phyloP scores from a whole-genome alignment of 2,888 invertebrate genomes.

The Pterostichus niger region DNA sequence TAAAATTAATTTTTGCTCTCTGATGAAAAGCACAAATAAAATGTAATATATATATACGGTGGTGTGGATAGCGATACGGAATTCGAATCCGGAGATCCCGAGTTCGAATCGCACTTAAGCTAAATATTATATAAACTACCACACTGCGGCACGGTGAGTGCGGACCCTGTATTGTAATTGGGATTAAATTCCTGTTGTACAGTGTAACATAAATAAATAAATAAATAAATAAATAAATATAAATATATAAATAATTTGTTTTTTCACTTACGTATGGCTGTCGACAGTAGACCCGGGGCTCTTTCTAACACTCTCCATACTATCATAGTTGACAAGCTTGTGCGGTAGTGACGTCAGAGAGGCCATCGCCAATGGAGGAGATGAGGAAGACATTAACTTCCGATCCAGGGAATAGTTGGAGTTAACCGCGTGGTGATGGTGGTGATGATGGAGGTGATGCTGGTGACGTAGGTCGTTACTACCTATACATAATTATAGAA shows the following conservation, averaged over 20 bases:
- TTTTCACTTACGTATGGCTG: slow-evolving; percentile 68
- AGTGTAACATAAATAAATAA: too few relatives aligned
- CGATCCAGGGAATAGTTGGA: slow-evolving; percentile 80
- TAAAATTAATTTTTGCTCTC: too few relatives aligned
- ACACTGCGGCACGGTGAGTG: too few relatives aligned
- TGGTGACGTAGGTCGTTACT: slow-evolving; percentile 79
- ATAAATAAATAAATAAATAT: background rate
- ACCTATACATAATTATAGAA: slow-evolving; percentile 73
- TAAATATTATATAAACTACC: too few relatives aligned
- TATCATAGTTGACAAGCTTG: slow-evolving; percentile 78
- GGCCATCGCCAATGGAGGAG: slow-evolving; percentile 80
- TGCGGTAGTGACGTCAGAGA: slow-evolving; percentile 81
- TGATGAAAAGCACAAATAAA: too few relatives aligned
- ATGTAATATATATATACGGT: too few relatives aligned
- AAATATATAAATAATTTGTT: too few relatives aligned
- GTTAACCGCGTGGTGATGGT: slow-evolving; percentile 69
- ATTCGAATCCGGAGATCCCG: too few relatives aligned
- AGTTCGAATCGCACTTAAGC: too few relatives aligned
- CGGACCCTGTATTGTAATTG: too few relatives aligned
- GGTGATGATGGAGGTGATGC: slow-evolving; percentile 72
- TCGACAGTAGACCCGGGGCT: slow-evolving; percentile 76
- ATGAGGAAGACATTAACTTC: slow-evolving; percentile 79
- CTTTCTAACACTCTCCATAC: slow-evolving; percentile 78
- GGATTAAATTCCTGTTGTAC: too few relatives aligned
- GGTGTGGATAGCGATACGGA: too few relatives aligned